Evolutionary conservation across 2,888 invertebrate species (phyloP).

Genomic region (Crepidodera aurea): DNA sequence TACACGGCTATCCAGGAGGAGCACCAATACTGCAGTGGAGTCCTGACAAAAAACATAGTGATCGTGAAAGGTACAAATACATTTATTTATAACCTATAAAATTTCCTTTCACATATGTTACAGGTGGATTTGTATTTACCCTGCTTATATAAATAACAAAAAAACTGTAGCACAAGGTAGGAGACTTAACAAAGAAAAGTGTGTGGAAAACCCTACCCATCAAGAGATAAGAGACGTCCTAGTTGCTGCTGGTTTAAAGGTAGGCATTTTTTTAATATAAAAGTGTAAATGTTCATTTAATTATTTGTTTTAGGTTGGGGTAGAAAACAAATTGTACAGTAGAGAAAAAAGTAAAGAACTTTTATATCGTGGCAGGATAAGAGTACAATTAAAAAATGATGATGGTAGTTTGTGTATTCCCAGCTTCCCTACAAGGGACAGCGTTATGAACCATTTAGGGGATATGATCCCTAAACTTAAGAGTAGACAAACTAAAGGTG

Average conservation of each 20-base stretch:
- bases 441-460: constrained; percentile 79
- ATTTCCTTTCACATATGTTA: constrained; percentile 39
- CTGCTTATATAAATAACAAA: constrained; percentile 94
- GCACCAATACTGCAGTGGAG: constrained; percentile 63
- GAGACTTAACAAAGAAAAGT: constrained; percentile 80
- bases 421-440: constrained; percentile 78
- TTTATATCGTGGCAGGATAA: constrained; percentile 83
- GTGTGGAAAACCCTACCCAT: constrained; percentile 94
- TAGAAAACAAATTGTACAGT: constrained; percentile 93
- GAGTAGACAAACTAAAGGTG: constrained; percentile 70
- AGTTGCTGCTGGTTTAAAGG: constrained; percentile 78
- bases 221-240: constrained; percentile 95
- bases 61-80: constrained; percentile 72
- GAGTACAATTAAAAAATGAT: constrained; percentile 92
- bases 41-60: constrained; percentile 81
- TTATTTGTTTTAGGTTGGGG: constrained; percentile 67
- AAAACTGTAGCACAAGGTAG: constrained; percentile 91
- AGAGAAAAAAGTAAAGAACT: constrained; percentile 92
- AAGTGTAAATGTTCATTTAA: background rate
- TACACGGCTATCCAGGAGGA: constrained; percentile 20
- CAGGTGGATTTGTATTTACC: constrained; percentile 97
- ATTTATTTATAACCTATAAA: constrained; percentile 19
- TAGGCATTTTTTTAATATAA: background rate
- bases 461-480: constrained; percentile 92
- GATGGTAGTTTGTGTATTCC: constrained; percentile 80